phyloP scores from a whole-genome alignment of 1,140 invertebrate species.

The Scaptomyza montana region DNA sequence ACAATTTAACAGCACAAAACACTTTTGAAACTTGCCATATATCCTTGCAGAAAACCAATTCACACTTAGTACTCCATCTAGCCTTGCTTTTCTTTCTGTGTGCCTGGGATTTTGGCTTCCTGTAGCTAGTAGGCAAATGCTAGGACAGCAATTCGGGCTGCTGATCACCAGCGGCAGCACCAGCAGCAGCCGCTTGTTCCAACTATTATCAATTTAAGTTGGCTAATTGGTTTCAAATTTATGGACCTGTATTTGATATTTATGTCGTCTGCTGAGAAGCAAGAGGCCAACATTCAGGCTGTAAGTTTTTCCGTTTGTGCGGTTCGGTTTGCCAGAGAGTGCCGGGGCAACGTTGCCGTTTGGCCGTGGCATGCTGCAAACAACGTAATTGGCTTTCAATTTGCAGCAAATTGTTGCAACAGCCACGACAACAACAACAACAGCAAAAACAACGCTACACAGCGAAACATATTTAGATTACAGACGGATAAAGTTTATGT shows the following conservation, averaged over 20 bases:
- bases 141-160: conserved; percentile 44
- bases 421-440: conserved; percentile 70
- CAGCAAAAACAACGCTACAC: conserved; percentile 45
- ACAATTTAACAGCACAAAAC: too few species aligned
- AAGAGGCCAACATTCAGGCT: conserved; percentile 19
- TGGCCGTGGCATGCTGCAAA: conserved; percentile 76
- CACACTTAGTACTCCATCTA: too few species aligned
- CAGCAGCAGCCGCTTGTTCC: conserved; percentile 41
- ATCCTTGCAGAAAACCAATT: too few species aligned
- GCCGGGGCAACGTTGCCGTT: conserved; percentile 23
- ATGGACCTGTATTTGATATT: conserved; percentile 83
- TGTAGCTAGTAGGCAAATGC: conserved; percentile 67
- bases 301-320: conserved; percentile 32
- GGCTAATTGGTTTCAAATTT: conserved; percentile 83
- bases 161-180: conserved; percentile 19
- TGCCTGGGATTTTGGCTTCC: conserved; percentile 48
- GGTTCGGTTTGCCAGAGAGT: too few species aligned
- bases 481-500: conserved; percentile 82
- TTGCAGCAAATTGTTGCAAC: conserved; percentile 82
- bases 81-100: not conserved
- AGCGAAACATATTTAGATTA: conserved; percentile 78
- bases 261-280: conserved; percentile 70
- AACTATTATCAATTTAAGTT: conserved; percentile 83
- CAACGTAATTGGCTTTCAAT: conserved; percentile 82
- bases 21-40: too few species aligned